phyloP scores from a whole-genome alignment of 2,797 vertebrate genomes.

The Gadopsis marmoratus region DNA sequence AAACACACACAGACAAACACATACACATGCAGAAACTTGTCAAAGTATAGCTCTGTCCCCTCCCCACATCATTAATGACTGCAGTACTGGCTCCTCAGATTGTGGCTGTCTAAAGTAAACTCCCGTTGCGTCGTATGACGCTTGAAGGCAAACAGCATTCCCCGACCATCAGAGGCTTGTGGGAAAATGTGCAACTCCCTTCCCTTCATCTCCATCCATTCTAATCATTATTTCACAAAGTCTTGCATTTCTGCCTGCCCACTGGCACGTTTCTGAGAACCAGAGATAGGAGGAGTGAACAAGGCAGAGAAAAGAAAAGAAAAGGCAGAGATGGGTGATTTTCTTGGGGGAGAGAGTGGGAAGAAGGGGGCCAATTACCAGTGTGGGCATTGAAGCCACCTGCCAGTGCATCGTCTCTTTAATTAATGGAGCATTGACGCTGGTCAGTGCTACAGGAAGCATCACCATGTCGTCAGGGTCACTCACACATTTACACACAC shows the following conservation, averaged over 20 bases:
- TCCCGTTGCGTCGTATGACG: slow-evolving; percentile 79
- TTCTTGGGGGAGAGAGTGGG: slow-evolving; percentile 80
- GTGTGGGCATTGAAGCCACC: slow-evolving; percentile 94
- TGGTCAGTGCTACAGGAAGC: slow-evolving; percentile 95
- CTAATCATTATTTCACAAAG: slow-evolving; percentile 98
- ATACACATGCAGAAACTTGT: slow-evolving; percentile 68
- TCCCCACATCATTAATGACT: slow-evolving; percentile 85
- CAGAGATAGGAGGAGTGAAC: slow-evolving; percentile 82
- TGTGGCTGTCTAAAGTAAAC: slow-evolving; percentile 86
- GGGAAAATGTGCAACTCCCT: slow-evolving; percentile 81
- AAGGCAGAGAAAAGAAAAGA: slow-evolving; percentile 85
- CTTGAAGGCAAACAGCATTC: slow-evolving; percentile 82
- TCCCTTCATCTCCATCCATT: slow-evolving; percentile 86
- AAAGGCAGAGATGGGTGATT: slow-evolving; percentile 85
- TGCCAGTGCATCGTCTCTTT: slow-evolving; percentile 94
- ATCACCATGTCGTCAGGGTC: slow-evolving; percentile 91
- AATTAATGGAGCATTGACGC: slow-evolving; percentile 96
- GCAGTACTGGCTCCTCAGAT: slow-evolving; percentile 84
- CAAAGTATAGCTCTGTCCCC: slow-evolving; percentile 72
- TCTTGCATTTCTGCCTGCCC: slow-evolving; percentile 94
- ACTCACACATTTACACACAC: slow-evolving; percentile 70
- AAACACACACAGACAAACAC: slow-evolving; percentile 5
- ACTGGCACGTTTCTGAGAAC: slow-evolving; percentile 93
- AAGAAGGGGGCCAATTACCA: slow-evolving; percentile 98
- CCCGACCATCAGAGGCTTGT: slow-evolving; percentile 89